phyloP scores from a whole-genome alignment of 2,113 vertebrate species.

The Oncorhynchus masou region DNA sequence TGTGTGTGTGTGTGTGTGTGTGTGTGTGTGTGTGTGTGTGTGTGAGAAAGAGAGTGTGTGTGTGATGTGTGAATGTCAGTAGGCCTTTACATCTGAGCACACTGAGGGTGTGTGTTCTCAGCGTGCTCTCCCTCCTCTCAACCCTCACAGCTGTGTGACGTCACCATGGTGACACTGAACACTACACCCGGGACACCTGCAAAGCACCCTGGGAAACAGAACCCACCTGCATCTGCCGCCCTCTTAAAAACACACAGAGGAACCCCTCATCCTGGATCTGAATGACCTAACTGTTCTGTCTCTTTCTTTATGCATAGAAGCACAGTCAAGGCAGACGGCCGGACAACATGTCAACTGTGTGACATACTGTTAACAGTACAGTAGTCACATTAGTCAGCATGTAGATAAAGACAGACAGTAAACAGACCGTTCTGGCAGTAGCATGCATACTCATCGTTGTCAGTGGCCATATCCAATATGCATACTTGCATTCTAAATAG shows the following conservation, averaged over 20 bases:
- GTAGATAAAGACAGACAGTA: too few species aligned
- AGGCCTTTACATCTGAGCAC: neutral
- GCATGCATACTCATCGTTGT: neutral
- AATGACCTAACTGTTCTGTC: constrained; percentile 30
- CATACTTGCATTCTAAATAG: too few species aligned
- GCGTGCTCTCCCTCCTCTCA: constrained; percentile 15
- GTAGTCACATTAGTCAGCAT: constrained; percentile 47
- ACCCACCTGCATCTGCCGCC: constrained; percentile 52
- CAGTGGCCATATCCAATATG: too few species aligned
- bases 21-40: too few species aligned
- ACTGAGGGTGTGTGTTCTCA: constrained; percentile 23
- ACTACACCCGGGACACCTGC: constrained; percentile 37
- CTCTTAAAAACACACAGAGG: constrained; percentile 33
- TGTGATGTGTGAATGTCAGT: neutral
- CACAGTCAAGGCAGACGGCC: neutral
- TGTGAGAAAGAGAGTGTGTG: too few species aligned
- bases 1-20: neutral
- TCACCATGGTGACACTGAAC: constrained; percentile 32
- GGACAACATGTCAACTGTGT: neutral
- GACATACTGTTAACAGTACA: constrained; percentile 15
- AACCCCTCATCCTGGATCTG: constrained; percentile 46
- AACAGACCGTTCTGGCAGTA: too few species aligned
- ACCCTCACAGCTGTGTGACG: constrained; percentile 17
- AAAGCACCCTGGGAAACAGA: constrained; percentile 26
- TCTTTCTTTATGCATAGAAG: constrained; percentile 22